Evolutionary conservation across 2,888 invertebrate genomes (phyloP), one percentile per base, ranked within the genome.

Genomic region (Thelaira solivaga): DNA sequence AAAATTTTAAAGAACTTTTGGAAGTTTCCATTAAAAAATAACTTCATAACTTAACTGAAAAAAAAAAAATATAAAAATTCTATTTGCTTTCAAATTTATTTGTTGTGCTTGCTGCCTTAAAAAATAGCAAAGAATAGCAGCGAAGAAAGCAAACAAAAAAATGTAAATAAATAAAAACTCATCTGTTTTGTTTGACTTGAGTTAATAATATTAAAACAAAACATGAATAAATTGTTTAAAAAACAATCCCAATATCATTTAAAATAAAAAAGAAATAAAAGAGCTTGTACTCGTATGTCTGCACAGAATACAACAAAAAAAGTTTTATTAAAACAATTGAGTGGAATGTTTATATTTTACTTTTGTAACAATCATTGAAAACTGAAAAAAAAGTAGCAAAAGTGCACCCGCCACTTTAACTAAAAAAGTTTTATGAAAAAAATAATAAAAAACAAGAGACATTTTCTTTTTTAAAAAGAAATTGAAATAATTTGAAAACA

Each of bases 151-250:
- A n/a, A 51, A 11, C 2, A 16, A 45, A 34, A 65, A 51, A 64
- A 20, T 18, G n/a, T 24, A 43, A 31, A 65, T 43, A 59, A 59
- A 36, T 22, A 65, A 78, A 74, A 69, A 69, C 64, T 64, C 78
- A 78, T 74, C 68, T 78, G 78, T 74, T 78, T 67, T 69, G 62
- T 65, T 69, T 51, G 64, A 65, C 64, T 74, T 45, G 45, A 78
- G 74, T 74, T 78, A 78, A 78, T 74, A 76, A 80, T 65, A 73
- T 76, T 75, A 61, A 79, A 79, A 74, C 43, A 76, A 59, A 69
- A 76, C 59, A 69, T 11, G 20, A 31, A 72, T 64, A 69, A 80
- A 80, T 80, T 72, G 64, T 80, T 80, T 73, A 29, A 73, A 71
- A 73, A 80, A 76, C 59, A 74, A 76, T 65, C 34, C 39, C 69